Base-by-base conservation (phyloP, 2,888 invertebrate genomes). In the Chaitophorus viminalis region DNA sequence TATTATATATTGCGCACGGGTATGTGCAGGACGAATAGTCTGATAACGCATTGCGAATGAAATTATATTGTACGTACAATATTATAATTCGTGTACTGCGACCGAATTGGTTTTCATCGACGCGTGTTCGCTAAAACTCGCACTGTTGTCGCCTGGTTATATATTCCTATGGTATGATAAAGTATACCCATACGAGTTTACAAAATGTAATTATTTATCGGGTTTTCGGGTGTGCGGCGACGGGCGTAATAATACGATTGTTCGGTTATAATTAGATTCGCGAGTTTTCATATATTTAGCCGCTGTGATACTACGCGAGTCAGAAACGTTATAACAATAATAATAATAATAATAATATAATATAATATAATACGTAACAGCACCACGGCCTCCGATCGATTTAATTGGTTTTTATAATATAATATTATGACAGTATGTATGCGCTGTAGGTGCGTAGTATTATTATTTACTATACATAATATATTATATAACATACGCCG, bases 251-350 rank as follows among this genome's bases (percentile, higher is more conserved):
- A 54, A 54, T 54, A 52, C 31, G 21, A 77, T 77, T 77, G 46
- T 77, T 77, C 77, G 77, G 29, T 52, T 52, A 77, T 31, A 77
- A 77, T 77, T 77, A 77, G 21, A 77, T 54, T 31, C 77, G 31
- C 52, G 46, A 4, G 21, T 52, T 77, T 77, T 54, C 52, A 54
- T 76, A 31, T 76, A 21, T 52, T 76, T 52, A 17, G 52, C 77
- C 52, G 21, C 31, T 21, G 77, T 54, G 52, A 77, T 21, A 77
- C 52, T 21, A 77, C 52, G 52, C 52, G 52, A 52, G 46, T n/a
- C 29, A 39, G 29, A n/a, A 46, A 29, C 39, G 76, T 46, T 46
- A 46, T 21, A 21, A 60, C 25, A 60, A 60, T 60, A 46, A 54
- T 54, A 54, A 54, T 21, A 52, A 52, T 52, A 54, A 18, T 54